phyloP scores from a whole-genome alignment of 2,797 vertebrate genomes.

The Neomorphus geoffroyi region DNA sequence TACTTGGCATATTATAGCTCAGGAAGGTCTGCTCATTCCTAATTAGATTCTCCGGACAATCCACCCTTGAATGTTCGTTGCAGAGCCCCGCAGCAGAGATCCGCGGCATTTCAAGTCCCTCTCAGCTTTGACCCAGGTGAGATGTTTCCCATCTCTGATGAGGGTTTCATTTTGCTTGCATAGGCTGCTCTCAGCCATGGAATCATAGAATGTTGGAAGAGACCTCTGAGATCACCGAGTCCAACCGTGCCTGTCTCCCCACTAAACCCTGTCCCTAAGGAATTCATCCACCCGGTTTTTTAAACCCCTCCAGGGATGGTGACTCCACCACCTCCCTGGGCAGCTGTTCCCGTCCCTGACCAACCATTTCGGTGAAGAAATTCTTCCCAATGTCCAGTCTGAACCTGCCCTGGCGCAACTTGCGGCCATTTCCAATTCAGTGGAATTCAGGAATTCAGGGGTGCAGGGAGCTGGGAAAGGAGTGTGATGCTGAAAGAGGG shows the following conservation, averaged over 20 bases:
- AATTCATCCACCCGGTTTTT: no score
- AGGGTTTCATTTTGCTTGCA: not conserved
- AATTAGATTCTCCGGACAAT: conserved; percentile 52
- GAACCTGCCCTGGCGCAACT: no score
- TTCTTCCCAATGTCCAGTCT: no score
- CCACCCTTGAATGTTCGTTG: not conserved
- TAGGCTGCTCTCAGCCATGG: rapidly evolving
- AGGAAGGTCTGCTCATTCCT: conserved; percentile 41
- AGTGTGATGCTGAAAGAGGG: not conserved
- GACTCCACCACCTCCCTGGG: no score
- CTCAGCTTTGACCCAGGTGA: not conserved
- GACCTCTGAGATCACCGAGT: no score
- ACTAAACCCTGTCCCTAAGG: no score
- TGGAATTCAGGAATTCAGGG: not conserved
- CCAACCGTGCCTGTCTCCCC: no score
- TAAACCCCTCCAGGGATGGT: no score
- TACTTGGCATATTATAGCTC: conserved; percentile 31
- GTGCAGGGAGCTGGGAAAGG: not conserved
- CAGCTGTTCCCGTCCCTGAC: no score
- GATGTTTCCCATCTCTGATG: rapidly evolving
- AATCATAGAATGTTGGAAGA: no score
- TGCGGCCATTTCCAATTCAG: no score
- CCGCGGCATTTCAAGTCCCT: not conserved
- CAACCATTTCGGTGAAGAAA: no score
- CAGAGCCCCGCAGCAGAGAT: not conserved